Evolutionary conservation across 2,797 vertebrate species (phyloP), one percentile per base, ranked within the genome.

Genomic region (Steatocranus sp.): DNA sequence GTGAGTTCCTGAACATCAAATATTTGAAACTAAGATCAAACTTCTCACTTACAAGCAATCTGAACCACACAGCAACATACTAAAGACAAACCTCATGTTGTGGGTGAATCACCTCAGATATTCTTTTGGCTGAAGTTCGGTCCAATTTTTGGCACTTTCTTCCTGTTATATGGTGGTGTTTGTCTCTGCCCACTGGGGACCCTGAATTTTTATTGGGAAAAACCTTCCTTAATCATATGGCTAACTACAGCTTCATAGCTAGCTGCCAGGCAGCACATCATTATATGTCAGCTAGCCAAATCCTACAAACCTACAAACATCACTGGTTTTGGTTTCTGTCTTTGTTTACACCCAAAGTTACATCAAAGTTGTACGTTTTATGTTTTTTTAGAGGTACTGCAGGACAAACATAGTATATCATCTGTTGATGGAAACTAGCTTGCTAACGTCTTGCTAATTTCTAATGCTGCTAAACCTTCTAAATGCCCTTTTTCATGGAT

Each of bases 321-420:
- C 34, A 23, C 8, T 66, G 61, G 34, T 66, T 66, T 66, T 66
- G 7, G 34, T 66, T 66, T 66, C 12, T 1, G 11, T 66, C 34
- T 38, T 63, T 63, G 34, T 38, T 63, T 63, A 63, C 58, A 20
- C 34, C 34, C 32, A 23, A 63, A 63, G n/a, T 63, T 63, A 38
- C 58, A 14, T 20, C 7, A 38, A n/a, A 4, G n/a, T 38, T 63
- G 11, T 63, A 14, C 2, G 0, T 63, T 38, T 63, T 15, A 4
- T n/a, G n/a, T 36, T 38, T 63, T 23, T 38, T 23, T 38, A 4
- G 58, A 63, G n/a, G n/a, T 8, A 63, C 32, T 5, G 36, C 32
- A 36, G 58, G 30, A 11, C 18, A 34, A 36, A 63, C 58, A 63
- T 5, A 36, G 58, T 63, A 58, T n/a, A 58, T 58, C 0, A 32